A percentile compares a stretch with the other conserved stretches of the same genome.
phyloP scores from a whole-genome alignment of 92 coral and sea anemone genomes.

The Phenganax marumi region DNA sequence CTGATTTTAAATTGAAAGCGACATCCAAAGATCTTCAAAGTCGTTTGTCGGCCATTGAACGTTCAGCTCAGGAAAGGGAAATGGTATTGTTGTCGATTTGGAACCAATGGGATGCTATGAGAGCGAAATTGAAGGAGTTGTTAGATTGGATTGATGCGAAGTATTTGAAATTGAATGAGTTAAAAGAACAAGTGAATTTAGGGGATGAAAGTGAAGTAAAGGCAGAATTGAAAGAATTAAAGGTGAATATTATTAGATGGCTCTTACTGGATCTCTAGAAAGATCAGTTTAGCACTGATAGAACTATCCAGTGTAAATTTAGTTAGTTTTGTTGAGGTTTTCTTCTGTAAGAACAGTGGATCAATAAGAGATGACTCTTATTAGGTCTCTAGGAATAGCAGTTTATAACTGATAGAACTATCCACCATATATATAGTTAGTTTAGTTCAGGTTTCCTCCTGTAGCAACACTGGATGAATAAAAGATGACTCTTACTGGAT shows the following conservation, averaged over 20 bases:
- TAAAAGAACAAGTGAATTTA: conserved; percentile 67
- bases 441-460: neutral
- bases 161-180: conserved; percentile 67
- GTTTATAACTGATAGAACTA: neutral
- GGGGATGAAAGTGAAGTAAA: conserved; percentile 78
- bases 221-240: conserved; percentile 52
- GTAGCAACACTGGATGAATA: neutral
- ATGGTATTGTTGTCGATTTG: conserved; percentile 13
- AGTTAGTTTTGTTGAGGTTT: too few relatives aligned
- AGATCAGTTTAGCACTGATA: too few relatives aligned
- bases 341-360: neutral
- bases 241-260: conserved; percentile 50
- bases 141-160: conserved; percentile 85
- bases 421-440: neutral
- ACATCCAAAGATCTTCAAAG: conserved; percentile 27
- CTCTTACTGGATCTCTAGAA: neutral
- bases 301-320: too few relatives aligned
- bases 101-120: conserved; percentile 18
- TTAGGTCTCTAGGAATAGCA: neutral
- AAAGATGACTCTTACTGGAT: neutral
- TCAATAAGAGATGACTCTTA: neutral
- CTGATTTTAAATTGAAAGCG: conserved; percentile 33
- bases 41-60: conserved; percentile 12
- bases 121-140: conserved; percentile 40
- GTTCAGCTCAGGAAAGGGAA: conserved; percentile 21